A percentile compares a stretch with the other conserved stretches of the same genome.
These are phyloP conservation scores for Trichosurus vulpecula DNA, from an alignment of 2,797 vertebrate genomes.

Conservation along the genomic window DNA sequence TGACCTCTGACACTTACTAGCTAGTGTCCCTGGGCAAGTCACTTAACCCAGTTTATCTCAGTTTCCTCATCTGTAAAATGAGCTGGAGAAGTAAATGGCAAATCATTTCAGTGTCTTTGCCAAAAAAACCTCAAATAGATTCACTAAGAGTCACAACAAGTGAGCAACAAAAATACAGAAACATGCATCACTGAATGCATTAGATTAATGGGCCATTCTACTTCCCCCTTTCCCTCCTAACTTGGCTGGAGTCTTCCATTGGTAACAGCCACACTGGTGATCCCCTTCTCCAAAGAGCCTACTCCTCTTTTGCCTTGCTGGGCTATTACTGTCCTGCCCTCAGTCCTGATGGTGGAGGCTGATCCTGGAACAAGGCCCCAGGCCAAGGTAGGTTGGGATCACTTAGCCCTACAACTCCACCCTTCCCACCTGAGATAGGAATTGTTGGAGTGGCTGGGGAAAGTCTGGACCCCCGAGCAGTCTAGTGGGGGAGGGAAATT, in stretches of 20 bases:
- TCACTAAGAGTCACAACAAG: background rate
- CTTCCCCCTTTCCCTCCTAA: background rate
- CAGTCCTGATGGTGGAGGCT: background rate
- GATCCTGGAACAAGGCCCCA: background rate
- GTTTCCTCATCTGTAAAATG: background rate
- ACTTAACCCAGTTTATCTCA: background rate
- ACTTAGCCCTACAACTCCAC: background rate
- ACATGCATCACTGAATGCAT: background rate
- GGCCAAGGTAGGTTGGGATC: background rate
- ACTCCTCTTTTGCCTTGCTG: background rate
- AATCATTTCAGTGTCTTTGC: background rate
- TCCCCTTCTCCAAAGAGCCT: background rate
- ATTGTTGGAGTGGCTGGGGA: background rate
- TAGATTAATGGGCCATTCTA: no score
- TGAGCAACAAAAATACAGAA: background rate
- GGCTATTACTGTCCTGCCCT: background rate
- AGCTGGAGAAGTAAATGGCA: background rate
- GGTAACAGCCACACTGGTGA: rapidly evolving
- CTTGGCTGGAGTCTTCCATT: background rate
- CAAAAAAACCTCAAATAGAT: background rate
- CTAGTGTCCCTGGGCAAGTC: background rate
- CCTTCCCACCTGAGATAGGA: background rate
- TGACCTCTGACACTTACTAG: background rate
- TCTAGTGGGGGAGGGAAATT: background rate
- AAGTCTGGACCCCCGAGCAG: background rate